Percentiles rank a stretch among this genome's conserved stretches.
These are phyloP conservation scores for Phasia obesa DNA, from an alignment of 2,888 invertebrate genomes.

Conservation along the genomic window DNA sequence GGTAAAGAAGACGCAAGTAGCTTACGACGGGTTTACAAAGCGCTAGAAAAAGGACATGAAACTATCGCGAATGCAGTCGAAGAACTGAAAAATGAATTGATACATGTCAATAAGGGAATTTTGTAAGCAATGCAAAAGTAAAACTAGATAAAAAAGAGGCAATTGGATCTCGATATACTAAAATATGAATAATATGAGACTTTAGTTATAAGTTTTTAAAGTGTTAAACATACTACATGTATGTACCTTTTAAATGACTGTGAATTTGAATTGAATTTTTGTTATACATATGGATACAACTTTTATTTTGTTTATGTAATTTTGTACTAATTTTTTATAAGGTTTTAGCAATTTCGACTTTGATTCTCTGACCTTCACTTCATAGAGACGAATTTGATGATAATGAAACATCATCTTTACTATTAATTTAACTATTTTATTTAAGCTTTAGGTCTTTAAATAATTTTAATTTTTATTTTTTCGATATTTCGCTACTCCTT, in stretches of 20 bases:
- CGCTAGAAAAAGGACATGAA: conserved; percentile 14
- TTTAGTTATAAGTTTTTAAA: background rate
- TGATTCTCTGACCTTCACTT: too few relatives aligned
- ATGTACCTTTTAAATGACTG: background rate
- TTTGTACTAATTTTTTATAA: conserved; percentile 6
- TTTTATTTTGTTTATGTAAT: conserved; percentile 1
- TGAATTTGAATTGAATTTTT: background rate
- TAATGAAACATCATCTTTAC: too few relatives aligned
- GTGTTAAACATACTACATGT: background rate
- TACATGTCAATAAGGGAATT: background rate
- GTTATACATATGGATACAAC: background rate
- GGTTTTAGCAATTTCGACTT: conserved; percentile 20
- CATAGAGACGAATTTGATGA: too few relatives aligned
- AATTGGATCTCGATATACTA: conserved; percentile 9
- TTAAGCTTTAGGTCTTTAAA: too few relatives aligned
- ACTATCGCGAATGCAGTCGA: conserved; percentile 16
- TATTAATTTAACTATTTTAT: too few relatives aligned
- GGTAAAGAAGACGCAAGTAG: background rate
- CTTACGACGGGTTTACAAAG: background rate
- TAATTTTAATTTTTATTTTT: too few relatives aligned
- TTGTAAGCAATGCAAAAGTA: conserved; percentile 5
- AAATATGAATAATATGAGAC: background rate
- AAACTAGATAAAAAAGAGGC: conserved; percentile 2
- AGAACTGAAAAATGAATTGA: conserved; percentile 20
- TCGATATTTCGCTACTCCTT: too few relatives aligned